These are phyloP conservation scores for Tyrophagus putrescentiae DNA, from an alignment of 1,140 invertebrate genomes.

Conservation along the genomic window DNA sequence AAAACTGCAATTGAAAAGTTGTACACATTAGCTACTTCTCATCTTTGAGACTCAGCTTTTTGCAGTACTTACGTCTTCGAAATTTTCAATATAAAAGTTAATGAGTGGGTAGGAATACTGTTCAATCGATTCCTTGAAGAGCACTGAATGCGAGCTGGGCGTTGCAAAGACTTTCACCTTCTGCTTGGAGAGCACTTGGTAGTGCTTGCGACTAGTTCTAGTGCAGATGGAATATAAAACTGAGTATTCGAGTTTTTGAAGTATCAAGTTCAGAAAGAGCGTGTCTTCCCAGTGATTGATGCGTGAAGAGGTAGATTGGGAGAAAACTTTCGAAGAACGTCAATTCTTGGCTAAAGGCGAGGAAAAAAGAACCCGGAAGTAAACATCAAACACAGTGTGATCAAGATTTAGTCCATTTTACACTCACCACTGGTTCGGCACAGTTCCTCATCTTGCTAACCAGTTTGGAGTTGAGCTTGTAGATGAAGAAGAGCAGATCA, in stretches of 20 bases:
- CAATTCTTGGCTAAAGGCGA: slow-evolving; percentile 62
- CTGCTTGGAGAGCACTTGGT: slow-evolving; percentile 81
- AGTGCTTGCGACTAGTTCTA: slow-evolving; percentile 84
- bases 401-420: slow-evolving; percentile 8
- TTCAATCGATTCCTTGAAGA: slow-evolving; percentile 91
- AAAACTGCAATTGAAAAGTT: slow-evolving; percentile 58
- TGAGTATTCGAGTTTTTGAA: slow-evolving; percentile 93
- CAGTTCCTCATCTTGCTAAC: slow-evolving; percentile 71
- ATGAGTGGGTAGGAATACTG: slow-evolving; percentile 98
- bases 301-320: slow-evolving; percentile 87
- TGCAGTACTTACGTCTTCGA: slow-evolving; percentile 75
- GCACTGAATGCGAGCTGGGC: slow-evolving; percentile 86
- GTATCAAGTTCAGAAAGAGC: slow-evolving; percentile 92
- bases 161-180: slow-evolving; percentile 90
- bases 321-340: slow-evolving; percentile 87
- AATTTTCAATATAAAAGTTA: slow-evolving; percentile 98
- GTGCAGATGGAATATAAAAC: slow-evolving; percentile 93
- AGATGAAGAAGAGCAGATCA: slow-evolving; percentile 86
- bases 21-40: too few species aligned
- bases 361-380: slow-evolving; percentile 24
- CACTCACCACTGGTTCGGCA: slow-evolving; percentile 39
- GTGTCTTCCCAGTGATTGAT: slow-evolving; percentile 98
- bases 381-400: slow-evolving; percentile 8
- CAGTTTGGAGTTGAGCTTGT: slow-evolving; percentile 73
- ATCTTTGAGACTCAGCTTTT: too few species aligned